phyloP scores from a whole-genome alignment of 2,888 invertebrate species.

The Exephanes ischioxanthus region DNA sequence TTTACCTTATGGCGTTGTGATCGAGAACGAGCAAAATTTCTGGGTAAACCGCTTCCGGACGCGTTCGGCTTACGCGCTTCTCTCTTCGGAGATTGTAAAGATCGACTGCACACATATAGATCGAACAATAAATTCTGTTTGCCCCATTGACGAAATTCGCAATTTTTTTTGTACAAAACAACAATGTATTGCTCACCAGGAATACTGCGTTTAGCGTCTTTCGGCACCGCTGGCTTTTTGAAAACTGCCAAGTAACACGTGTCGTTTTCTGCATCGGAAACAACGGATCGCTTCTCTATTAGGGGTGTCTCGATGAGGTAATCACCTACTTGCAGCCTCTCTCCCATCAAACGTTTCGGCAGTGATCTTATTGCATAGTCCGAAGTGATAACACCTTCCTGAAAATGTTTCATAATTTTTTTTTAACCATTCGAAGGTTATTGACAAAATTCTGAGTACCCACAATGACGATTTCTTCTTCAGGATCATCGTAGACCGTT shows the following conservation, averaged over 20 bases:
- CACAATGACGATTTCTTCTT: conserved; percentile 19
- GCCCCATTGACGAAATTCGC: not conserved
- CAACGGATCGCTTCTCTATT: not conserved
- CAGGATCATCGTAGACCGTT: conserved; percentile 18
- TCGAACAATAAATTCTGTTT: not conserved
- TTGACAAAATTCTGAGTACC: not conserved
- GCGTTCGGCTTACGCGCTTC: not conserved
- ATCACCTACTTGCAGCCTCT: conserved; percentile 1
- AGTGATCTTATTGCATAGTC: conserved; percentile 41
- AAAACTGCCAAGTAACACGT: conserved; percentile 7
- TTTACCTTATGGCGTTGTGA: too few relatives aligned
- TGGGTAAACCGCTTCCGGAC: conserved; percentile 10
- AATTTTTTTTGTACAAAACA: not conserved
- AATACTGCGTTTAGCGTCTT: conserved; percentile 28
- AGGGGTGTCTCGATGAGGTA: not conserved
- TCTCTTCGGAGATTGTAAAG: not conserved
- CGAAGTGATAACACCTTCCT: conserved; percentile 40
- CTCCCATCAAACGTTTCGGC: conserved; percentile 27
- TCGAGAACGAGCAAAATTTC: conserved; percentile 5
- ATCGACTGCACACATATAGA: not conserved
- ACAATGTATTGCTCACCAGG: not conserved
- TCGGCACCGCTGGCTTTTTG: not conserved
- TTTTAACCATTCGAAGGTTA: not conserved
- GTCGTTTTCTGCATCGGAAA: conserved; percentile 1
- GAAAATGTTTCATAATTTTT: not conserved